Percentiles rank a stretch among this genome's conserved stretches.
Evolutionary conservation across 2,888 invertebrate genomes (phyloP).

Genomic region (Tenthredo distinguenda): DNA sequence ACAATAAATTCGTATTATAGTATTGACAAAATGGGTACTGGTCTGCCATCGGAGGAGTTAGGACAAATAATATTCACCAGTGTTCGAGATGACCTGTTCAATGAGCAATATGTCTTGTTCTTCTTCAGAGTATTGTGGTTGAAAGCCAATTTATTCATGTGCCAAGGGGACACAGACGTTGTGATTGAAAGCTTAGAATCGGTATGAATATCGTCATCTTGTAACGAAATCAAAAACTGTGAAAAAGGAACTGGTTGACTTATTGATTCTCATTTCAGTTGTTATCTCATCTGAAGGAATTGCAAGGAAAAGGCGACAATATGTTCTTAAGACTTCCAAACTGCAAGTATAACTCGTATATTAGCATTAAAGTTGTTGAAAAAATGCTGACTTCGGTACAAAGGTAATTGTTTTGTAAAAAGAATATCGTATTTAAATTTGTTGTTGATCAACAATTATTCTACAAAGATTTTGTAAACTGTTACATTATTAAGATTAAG

Average conservation of each 20-base stretch:
- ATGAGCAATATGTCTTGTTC: conserved; percentile 77
- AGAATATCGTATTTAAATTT: not conserved
- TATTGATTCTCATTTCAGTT: conserved; percentile 58
- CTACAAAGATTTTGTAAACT: not conserved
- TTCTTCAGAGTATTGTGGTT: conserved; percentile 81
- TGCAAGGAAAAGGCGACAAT: conserved; percentile 68
- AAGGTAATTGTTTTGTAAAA: conserved; percentile 73
- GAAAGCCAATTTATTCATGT: conserved; percentile 80
- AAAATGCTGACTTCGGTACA: conserved; percentile 80
- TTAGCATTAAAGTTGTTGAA: conserved; percentile 78
- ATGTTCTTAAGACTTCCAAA: conserved; percentile 79
- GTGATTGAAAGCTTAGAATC: conserved; percentile 79
- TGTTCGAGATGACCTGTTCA: conserved; percentile 77
- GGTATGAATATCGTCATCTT: conserved; percentile 66
- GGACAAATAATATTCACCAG: conserved; percentile 79
- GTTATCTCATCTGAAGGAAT: conserved; percentile 67
- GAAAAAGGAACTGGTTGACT: conserved; percentile 53
- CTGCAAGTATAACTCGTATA: conserved; percentile 79
- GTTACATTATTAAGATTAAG: not conserved
- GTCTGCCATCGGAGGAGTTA: conserved; percentile 78
- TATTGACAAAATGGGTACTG: conserved; percentile 71
- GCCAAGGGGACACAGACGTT: conserved; percentile 79
- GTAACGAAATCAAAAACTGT: conserved; percentile 36
- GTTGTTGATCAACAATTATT: conserved; percentile 4
- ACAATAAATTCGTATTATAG: conserved; percentile 54